These are phyloP conservation scores for rat (Rattus norvegicus) DNA, from an alignment of 2,113 vertebrate species.

Conservation along the genomic window GRCr8 NC_086022.1:128387501-128388000, in stretches of 20 bases:
- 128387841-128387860: neutral
- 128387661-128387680: neutral
- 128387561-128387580: neutral
- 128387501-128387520: neutral
- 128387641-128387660: neutral
- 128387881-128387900: neutral
- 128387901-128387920: too few relatives aligned
- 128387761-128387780: neutral
- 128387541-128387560: neutral
- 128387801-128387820: conserved; percentile 1
- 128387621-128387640: neutral
- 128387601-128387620: neutral
- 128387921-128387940: neutral
- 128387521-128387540: neutral
- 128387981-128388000: neutral
- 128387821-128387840: conserved; percentile 21
- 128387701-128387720: neutral
- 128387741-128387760: neutral
- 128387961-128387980: neutral
- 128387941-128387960: neutral
- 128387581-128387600: neutral
- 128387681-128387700: neutral
- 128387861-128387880: neutral
- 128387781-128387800: neutral
- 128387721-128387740: neutral